These are phyloP conservation scores for Thecocarcelia acutangulata DNA, from an alignment of 2,888 invertebrate species.

Conservation along the genomic window DNA sequence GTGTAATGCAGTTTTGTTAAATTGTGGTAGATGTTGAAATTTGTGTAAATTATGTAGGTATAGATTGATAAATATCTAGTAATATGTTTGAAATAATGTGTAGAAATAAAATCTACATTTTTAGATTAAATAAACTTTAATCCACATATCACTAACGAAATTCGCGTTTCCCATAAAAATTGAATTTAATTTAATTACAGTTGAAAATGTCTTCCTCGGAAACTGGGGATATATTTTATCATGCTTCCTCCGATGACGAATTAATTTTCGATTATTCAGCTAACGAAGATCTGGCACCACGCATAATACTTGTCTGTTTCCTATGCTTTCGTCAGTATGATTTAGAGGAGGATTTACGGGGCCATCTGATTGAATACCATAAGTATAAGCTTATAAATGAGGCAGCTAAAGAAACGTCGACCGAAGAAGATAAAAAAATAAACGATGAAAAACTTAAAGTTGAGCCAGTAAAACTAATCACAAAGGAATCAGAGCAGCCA, in stretches of 20 bases:
- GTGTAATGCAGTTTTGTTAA: too few relatives aligned
- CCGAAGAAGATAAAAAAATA: not conserved
- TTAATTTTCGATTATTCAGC: constrained; percentile 35
- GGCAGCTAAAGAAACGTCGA: not conserved
- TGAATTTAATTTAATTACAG: not conserved
- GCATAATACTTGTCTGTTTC: constrained; percentile 73
- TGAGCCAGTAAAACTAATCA: constrained; percentile 43
- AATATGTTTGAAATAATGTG: too few relatives aligned
- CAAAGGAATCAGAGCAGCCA: not conserved
- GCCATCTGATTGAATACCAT: constrained; percentile 79
- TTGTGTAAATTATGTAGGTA: too few relatives aligned
- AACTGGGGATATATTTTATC: constrained; percentile 29
- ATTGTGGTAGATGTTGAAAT: too few relatives aligned
- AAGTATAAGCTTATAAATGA: constrained; percentile 70
- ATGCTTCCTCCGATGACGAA: not conserved
- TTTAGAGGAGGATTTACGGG: constrained; percentile 76
- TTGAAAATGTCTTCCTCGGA: constrained; percentile 34
- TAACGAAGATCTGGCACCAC: constrained; percentile 40
- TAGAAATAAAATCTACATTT: too few relatives aligned
- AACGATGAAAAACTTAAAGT: not conserved
- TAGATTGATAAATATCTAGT: too few relatives aligned
- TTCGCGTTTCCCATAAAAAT: too few relatives aligned
- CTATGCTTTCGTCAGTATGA: constrained; percentile 70
- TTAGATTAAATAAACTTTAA: too few relatives aligned
- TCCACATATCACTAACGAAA: too few relatives aligned